Conservation (phyloP, 2,797 vertebrate species). For the Cynopterus sphinx region DNA sequence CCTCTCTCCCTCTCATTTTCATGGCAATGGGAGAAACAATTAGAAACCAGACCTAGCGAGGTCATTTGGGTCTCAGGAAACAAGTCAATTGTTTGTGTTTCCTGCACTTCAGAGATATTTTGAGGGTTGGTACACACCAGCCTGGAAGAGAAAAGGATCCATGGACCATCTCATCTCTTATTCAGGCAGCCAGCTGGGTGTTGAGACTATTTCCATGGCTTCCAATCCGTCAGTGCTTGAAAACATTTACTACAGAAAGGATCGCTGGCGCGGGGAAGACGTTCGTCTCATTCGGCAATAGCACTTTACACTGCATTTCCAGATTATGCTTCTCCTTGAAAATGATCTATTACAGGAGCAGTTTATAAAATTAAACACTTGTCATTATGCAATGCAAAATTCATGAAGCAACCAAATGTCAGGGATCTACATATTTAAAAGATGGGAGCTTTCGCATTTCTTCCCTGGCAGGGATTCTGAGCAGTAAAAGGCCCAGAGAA, state of each 20-base stretch:
- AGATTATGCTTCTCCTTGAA: conserved; percentile 78
- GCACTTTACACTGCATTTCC: conserved; percentile 71
- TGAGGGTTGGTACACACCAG: conserved; percentile 60
- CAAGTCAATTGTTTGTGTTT: conserved; percentile 68
- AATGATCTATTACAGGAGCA: conserved; percentile 79
- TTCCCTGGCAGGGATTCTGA: conserved; percentile 80
- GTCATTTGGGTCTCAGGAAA: conserved; percentile 34
- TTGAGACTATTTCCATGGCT: conserved; percentile 76
- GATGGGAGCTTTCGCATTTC: conserved; percentile 73
- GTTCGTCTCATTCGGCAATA: conserved; percentile 75
- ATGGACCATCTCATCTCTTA: conserved; percentile 69
- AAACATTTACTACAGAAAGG: conserved; percentile 75
- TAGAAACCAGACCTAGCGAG: conserved; percentile 72
- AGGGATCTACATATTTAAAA: conserved; percentile 82
- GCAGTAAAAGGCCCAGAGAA: conserved; percentile 82
- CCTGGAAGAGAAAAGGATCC: conserved; percentile 59
- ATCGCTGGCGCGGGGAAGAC: conserved; percentile 71
- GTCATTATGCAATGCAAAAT: conserved; percentile 80
- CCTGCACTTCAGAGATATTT: conserved; percentile 52
- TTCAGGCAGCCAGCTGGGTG: conserved; percentile 78
- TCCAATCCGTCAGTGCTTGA: conserved; percentile 64
- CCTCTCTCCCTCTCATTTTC: conserved; percentile 44
- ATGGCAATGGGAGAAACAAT: conserved; percentile 57
- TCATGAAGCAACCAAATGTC: conserved; percentile 82
- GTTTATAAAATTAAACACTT: conserved; percentile 82